Evolutionary conservation across 2,113 vertebrate genomes (phyloP), one percentile per base, ranked within the genome.

Genomic region (Pitta sordida): DNA sequence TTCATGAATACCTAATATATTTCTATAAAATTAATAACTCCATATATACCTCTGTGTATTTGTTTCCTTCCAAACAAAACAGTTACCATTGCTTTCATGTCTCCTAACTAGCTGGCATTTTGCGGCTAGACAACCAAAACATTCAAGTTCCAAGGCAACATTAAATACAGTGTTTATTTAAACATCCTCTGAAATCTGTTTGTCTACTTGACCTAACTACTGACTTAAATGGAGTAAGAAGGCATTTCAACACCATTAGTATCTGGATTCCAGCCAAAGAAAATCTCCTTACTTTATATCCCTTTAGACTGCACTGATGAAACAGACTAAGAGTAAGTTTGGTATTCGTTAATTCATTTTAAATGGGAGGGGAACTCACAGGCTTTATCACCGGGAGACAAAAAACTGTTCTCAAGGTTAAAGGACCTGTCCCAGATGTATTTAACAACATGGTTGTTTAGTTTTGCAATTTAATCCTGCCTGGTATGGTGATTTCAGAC

Each of bases 141-240:
- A 39, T 73, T 24, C 39, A 58, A 44, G 20, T 95, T 96, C 55
- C 70, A 96, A 96, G 43, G 73, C 79, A 96, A 87, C 77, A 86
- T 55, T 97, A 97, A 97, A 97, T 93, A 88, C 78, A 95, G 74
- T 96, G 95, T 91, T 98, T 98, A 98, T 97, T 98, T 97, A 98
- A 98, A 97, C 91, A 93, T 96, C 81, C 62, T 94, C 78, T 96
- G 95, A 96, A 97, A 97, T 97, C 92, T 94, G 83, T 97, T 97
- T 98, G 90, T 97, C 96, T 97, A 41, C 53, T 98, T 97, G 97
- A 97, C 96, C 95, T 97, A 96, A 96, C 95, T 94, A 91, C 94
- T 95, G 95, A 95, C 94, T 98, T 97, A 96, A 97, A 97, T 29
- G 91, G 60, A 97, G 75, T 96, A 95, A 97, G 96, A 96, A 96